Evolutionary conservation across 2,113 vertebrate genomes (phyloP).

Genomic region (Ia io): DNA sequence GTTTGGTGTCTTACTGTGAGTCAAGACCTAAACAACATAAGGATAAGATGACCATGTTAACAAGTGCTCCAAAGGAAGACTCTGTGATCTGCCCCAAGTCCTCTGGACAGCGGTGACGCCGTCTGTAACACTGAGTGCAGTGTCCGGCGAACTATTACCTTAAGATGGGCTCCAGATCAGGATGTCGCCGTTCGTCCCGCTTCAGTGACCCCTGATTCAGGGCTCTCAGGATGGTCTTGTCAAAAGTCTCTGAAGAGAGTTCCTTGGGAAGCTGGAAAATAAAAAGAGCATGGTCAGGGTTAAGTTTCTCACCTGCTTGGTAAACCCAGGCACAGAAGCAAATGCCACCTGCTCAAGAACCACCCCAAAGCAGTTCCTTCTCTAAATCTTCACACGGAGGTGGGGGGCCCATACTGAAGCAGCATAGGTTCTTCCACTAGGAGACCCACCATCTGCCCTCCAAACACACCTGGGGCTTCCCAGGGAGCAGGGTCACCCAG

Average conservation of each 20-base stretch:
- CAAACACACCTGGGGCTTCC: background rate
- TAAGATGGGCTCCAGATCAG: conserved; percentile 89
- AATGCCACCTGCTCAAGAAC: background rate
- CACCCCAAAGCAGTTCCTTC: background rate
- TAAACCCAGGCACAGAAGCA: background rate
- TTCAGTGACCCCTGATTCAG: conserved; percentile 90
- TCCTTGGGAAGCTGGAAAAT: conserved; percentile 92
- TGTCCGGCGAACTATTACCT: conserved; percentile 79
- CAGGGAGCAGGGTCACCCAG: accelerated
- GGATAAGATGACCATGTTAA: background rate
- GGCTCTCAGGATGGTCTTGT: conserved; percentile 91
- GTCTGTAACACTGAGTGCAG: accelerated
- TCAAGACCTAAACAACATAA: background rate
- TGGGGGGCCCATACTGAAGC: background rate
- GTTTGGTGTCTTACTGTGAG: background rate
- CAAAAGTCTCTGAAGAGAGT: conserved; percentile 91
- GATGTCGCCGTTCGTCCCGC: conserved; percentile 85
- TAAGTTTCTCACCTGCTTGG: background rate
- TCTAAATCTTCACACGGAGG: background rate
- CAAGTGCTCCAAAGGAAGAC: background rate
- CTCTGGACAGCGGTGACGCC: accelerated
- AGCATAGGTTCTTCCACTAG: background rate
- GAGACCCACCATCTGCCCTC: background rate
- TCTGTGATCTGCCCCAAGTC: background rate
- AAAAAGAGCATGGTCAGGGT: background rate